Percentiles rank a stretch among this genome's conserved stretches.
Evolutionary conservation across 2,797 vertebrate genomes (phyloP).

Genomic region (Diglossa cyanea): DNA sequence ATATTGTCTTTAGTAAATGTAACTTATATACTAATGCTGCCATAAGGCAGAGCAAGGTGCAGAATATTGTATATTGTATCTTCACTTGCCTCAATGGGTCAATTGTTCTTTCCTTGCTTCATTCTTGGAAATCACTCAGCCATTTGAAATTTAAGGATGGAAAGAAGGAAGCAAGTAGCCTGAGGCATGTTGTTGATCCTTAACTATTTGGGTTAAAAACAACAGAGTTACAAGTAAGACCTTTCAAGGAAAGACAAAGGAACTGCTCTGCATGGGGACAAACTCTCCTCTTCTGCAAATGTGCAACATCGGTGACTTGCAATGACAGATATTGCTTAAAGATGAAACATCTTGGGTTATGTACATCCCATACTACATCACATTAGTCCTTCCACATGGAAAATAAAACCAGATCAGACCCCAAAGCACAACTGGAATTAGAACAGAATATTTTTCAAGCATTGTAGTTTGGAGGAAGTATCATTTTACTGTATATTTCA

Average conservation of each 20-base stretch:
- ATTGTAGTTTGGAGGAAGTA: neutral
- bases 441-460: neutral
- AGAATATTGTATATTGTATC: neutral
- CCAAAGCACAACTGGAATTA: neutral
- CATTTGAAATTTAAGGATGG: neutral
- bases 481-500: conserved; percentile 6
- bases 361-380: neutral
- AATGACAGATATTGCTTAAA: neutral
- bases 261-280: neutral
- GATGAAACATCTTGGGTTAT: neutral
- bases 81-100: neutral
- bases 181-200: neutral
- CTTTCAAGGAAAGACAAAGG: neutral
- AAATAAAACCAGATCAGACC: neutral
- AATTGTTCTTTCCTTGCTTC: neutral
- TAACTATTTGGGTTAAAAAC: neutral
- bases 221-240: neutral
- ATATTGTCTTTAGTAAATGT: neutral
- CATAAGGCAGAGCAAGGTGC: neutral
- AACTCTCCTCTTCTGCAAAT: neutral
- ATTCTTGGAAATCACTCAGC: neutral
- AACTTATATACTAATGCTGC: neutral
- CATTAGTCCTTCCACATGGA: neutral
- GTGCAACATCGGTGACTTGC: neutral
- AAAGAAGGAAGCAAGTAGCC: neutral